Evolutionary conservation across 1,140 invertebrate genomes (phyloP), one percentile per base, ranked within the genome.

Genomic region (Pomacea maculata): DNA sequence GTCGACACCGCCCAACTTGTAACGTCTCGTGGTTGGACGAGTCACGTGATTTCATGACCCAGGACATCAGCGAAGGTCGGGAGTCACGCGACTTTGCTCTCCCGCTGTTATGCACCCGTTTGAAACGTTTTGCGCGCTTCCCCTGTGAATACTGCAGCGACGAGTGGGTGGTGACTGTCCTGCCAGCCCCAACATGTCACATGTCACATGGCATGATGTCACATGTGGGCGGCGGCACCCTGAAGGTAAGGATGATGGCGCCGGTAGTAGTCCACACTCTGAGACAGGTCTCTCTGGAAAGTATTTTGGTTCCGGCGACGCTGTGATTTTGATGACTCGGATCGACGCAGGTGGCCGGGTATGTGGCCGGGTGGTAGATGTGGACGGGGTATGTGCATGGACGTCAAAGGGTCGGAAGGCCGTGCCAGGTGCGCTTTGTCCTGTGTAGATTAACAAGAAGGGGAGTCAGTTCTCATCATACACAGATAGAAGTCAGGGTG

Each of bases 201-300:
- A 45, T 45, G 34, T 45, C 34, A 17, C 8, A 9, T 4, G 0
- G 57, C 57, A 8, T 2, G 57, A 61, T 8, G 61, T 82, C 81
- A 82, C 81, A 82, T 82, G 65, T 82, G 81, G 14, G 81, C 79
- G 14, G 81, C 79, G 14, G 81, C 75, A 2, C 77, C 81, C 21
- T 76, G 78, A 63, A 79, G 11, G 72, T 80, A 76, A 25, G 81
- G 71, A 19, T 82, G 78, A 19, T 80, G 77, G 12, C 83, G n/a
- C n/a, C 79, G 52, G 78, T 80, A 81, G 55, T 81, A 57, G 29
- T 82, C 83, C 57, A 84, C 75, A 3, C 72, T 70, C 70, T 84
- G 78, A 12, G 78, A 77, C 17, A 80, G 75, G 68, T 84, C 83
- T 29, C 78, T 55, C 77, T 82, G 83, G 61, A 84, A 84, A 21